Conservation (phyloP, 2,113 vertebrate species). For the Eleginops maclovinus region DNA sequence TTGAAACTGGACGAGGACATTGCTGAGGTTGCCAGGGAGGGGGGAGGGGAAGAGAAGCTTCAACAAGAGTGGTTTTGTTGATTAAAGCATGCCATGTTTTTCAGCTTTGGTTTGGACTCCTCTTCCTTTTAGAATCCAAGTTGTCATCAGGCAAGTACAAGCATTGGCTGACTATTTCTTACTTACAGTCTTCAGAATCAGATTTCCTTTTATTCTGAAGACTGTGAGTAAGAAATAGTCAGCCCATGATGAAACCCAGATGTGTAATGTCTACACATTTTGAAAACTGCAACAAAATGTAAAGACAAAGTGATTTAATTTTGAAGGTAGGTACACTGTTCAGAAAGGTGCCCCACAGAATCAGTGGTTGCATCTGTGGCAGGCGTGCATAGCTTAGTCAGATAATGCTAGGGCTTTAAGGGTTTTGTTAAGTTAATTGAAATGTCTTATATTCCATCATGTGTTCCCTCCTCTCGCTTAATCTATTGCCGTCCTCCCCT, state of each 20-base stretch:
- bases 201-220: background rate
- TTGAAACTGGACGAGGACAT: background rate
- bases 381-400: constrained; percentile 2
- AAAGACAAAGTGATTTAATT: background rate
- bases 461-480: background rate
- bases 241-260: background rate
- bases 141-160: background rate
- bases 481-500: constrained; percentile 15
- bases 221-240: no score
- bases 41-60: background rate
- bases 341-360: background rate
- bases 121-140: background rate
- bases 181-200: no score
- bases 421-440: background rate
- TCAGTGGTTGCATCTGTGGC: constrained; percentile 12
- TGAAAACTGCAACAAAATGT: background rate
- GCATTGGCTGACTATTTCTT: background rate
- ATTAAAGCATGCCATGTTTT: background rate
- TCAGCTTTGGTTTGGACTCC: no score
- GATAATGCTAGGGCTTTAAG: constrained; percentile 18
- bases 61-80: background rate
- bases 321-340: background rate
- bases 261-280: background rate
- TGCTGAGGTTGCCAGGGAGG: background rate
- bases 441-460: background rate